phyloP scores from a whole-genome alignment of 2,888 invertebrate genomes.

The Drosophila ustulata region DNA sequence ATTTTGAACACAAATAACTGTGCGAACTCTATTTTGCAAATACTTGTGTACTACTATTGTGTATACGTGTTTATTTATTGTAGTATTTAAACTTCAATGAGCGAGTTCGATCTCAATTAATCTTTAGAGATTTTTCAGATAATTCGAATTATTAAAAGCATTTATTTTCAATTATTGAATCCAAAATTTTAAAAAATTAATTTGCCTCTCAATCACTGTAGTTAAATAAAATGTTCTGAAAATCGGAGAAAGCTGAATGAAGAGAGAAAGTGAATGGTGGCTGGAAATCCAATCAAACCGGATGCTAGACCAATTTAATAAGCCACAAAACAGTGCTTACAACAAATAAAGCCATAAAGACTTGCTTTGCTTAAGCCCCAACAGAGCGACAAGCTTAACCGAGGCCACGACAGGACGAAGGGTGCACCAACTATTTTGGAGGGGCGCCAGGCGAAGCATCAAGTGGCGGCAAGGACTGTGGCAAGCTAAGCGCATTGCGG shows the following conservation, averaged over 20 bases:
- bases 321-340: slow-evolving; percentile 48
- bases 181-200: too few relatives aligned
- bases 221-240: background rate
- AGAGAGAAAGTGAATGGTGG: background rate
- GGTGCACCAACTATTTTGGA: background rate
- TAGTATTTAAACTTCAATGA: too few relatives aligned
- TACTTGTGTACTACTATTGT: too few relatives aligned
- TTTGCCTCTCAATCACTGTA: background rate
- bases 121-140: too few relatives aligned
- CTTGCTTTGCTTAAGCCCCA: slow-evolving; percentile 19
- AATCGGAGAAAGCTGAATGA: background rate
- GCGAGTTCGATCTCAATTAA: too few relatives aligned
- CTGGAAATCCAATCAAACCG: slow-evolving; percentile 37
- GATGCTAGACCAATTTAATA: slow-evolving; percentile 55
- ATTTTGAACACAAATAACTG: too few relatives aligned
- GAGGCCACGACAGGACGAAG: background rate
- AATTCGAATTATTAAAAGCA: too few relatives aligned
- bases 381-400: background rate
- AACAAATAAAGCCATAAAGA: slow-evolving; percentile 42
- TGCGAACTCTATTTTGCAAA: too few relatives aligned
- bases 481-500: slow-evolving; percentile 36
- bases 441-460: background rate
- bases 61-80: too few relatives aligned
- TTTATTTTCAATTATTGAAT: too few relatives aligned
- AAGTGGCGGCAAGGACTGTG: slow-evolving; percentile 15